phyloP scores from a whole-genome alignment of 2,888 invertebrate species.

The Branchinecta sandiegonensis region DNA sequence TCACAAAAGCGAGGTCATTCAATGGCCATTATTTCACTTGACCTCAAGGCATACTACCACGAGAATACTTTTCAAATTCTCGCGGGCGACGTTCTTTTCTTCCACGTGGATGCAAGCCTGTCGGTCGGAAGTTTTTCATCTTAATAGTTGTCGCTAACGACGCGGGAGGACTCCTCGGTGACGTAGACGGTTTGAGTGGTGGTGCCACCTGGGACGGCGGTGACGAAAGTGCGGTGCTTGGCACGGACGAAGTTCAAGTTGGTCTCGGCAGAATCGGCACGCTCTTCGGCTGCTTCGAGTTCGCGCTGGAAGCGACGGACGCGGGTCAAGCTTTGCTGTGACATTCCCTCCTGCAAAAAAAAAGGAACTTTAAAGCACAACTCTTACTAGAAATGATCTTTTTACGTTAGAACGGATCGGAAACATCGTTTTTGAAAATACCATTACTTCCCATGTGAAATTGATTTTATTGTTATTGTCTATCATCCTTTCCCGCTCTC shows the following conservation, averaged over 20 bases:
- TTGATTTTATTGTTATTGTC: no score
- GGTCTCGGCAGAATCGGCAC: slow-evolving; percentile 86
- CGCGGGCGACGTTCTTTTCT: background rate
- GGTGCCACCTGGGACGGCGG: slow-evolving; percentile 71
- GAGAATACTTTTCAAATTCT: background rate
- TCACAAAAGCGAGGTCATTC: slow-evolving; percentile 3
- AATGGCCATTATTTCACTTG: background rate
- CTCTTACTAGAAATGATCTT: no score
- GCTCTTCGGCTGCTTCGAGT: slow-evolving; percentile 91
- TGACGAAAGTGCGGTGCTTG: slow-evolving; percentile 95
- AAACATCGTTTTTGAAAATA: no score
- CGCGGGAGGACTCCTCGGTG: slow-evolving; percentile 28
- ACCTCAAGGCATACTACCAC: no score
- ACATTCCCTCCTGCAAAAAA: slow-evolving; percentile 62
- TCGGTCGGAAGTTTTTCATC: background rate
- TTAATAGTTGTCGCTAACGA: background rate
- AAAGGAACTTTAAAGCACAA: slow-evolving; percentile 15
- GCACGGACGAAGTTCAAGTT: slow-evolving; percentile 87
- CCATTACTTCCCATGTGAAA: no score
- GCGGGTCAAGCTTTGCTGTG: slow-evolving; percentile 80
- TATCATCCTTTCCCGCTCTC: no score
- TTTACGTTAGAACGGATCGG: no score
- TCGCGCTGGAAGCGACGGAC: slow-evolving; percentile 97
- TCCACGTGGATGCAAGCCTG: background rate
- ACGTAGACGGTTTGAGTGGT: slow-evolving; percentile 30